Conservation (phyloP, 2,797 vertebrate species). For the Chaetodon trifasciatus region DNA sequence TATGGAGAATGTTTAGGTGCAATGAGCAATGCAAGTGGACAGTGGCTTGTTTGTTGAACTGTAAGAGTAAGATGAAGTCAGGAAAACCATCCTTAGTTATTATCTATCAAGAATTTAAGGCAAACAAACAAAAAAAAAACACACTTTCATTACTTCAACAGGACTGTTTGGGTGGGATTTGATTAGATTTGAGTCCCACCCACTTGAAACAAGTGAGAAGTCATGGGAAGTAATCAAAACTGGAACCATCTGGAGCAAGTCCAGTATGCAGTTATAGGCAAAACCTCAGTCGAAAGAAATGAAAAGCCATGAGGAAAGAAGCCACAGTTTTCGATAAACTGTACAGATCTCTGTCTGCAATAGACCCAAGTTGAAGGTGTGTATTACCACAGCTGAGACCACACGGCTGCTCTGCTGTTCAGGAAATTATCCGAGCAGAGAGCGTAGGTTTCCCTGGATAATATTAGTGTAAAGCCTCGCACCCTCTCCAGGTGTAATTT, state of each 20-base stretch:
- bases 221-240: not conserved
- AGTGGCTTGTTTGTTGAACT: not conserved
- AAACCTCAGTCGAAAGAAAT: not conserved
- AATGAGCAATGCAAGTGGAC: not conserved
- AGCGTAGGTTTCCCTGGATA: constrained; percentile 71
- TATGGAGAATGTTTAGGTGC: not conserved
- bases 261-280: not conserved
- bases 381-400: constrained; percentile 80
- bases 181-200: not conserved
- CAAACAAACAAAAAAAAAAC: too few relatives aligned
- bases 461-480: constrained; percentile 66
- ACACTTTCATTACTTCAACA: not conserved
- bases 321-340: not conserved
- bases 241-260: too few relatives aligned
- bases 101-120: not conserved
- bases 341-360: constrained; percentile 23
- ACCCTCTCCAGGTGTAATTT: constrained; percentile 64
- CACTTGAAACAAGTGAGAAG: not conserved
- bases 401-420: constrained; percentile 61
- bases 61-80: not conserved
- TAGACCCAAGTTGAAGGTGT: constrained; percentile 31
- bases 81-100: not conserved
- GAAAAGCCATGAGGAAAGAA: not conserved
- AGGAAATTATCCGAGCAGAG: constrained; percentile 73
- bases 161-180: not conserved